Base-by-base conservation (phyloP, 1,140 invertebrate genomes). In the Eurosta solidaginis region DNA sequence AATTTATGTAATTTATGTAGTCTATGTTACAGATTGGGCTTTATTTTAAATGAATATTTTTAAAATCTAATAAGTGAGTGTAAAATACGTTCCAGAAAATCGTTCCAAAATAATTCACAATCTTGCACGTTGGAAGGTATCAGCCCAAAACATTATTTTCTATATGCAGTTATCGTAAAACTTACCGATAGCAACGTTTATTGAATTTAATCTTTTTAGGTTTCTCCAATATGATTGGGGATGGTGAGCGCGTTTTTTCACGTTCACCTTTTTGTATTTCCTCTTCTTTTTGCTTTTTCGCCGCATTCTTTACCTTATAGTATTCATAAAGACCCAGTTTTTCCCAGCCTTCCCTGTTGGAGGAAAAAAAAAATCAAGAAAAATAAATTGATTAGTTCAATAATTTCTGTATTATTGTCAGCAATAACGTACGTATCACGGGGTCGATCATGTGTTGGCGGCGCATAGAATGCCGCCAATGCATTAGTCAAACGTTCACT, bases 261-360 rank as follows among this genome's bases (percentile, higher is more conserved):
- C 95, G 89, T 20, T 91, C 82, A 36, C 95, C 95, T 27, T 89
- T 89, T 12, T 88, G 88, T 73, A 96, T 93, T 59, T 94, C 94
- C 63, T 97, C 94, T 84, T 97, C 96, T 88, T 97, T 97, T 81
- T 94, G 92, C 85, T 96, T 96, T 79, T 93, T 92, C 0, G 96
- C 96, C 59, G 92, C 90, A 89, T 96, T 96, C 89, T 99, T 99
- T 0, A 96, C 95, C 90, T 96, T 97, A 88, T 96, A 99, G 89
- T 98, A 99, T 89, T 99, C 97, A 88, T 98, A 98, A 25, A 99
- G 89, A 78, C 96, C 97, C 83, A 98, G 89, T 88, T 98, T 97
- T 87, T 99, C 97, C 97, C 97, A 99, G 49, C 98, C 97, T 87
- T 99, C 97, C 89, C 96, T 97, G 84, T 78, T 90, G 29, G 90